Evolutionary conservation across 2,797 vertebrate species (phyloP).

Genomic region (Psittacula derbiana): DNA sequence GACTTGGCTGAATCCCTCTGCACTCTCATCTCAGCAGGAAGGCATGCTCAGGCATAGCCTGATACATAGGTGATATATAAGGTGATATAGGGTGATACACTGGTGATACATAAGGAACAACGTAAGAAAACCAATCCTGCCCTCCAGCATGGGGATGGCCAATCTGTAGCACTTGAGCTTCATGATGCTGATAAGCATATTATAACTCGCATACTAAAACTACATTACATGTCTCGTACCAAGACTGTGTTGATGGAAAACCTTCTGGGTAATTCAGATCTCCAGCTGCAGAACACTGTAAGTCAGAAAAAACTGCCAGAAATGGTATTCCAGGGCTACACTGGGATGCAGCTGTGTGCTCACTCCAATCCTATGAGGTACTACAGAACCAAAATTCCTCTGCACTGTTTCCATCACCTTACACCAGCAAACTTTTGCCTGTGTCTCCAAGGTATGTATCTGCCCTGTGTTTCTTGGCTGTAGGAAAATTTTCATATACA

Average conservation of each 20-base stretch:
- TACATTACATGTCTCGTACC: not conserved
- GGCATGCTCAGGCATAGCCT: not conserved
- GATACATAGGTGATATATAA: not conserved
- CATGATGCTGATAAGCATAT: not conserved
- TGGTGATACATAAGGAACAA: not conserved
- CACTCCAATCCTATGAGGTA: not conserved
- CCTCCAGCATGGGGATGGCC: not conserved
- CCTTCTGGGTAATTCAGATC: not conserved
- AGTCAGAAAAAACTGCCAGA: not conserved
- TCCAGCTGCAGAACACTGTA: not conserved
- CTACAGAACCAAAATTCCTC: not conserved
- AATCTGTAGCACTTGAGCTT: not conserved
- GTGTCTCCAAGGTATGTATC: not conserved
- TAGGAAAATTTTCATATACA: not conserved
- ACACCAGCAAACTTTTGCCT: not conserved
- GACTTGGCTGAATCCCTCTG: not conserved
- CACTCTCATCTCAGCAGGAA: not conserved
- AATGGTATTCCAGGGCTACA: fast-evolving
- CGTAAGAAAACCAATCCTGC: not conserved
- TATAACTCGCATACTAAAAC: not conserved
- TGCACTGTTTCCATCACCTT: not conserved
- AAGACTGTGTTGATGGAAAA: not conserved
- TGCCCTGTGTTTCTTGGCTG: not conserved
- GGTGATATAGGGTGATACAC: not conserved
- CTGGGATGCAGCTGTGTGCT: fast-evolving